Conservation (phyloP, 37 sponge, comb jelly and placozoan genomes). For the Cladorhizidae sp. region DNA sequence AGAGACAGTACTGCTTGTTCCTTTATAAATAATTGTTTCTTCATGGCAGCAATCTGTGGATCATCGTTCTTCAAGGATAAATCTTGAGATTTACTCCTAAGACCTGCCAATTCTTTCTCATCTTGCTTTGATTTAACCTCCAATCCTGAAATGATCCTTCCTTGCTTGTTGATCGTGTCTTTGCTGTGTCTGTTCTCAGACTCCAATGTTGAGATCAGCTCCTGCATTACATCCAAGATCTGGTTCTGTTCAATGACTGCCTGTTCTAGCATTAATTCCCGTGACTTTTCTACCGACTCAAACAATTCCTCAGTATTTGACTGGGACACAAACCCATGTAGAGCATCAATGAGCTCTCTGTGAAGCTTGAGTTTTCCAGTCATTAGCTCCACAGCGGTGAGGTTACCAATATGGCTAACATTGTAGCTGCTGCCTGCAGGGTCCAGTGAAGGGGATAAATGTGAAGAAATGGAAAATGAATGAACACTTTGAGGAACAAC, state of each 20-base stretch:
- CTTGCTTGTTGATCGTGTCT: conserved; percentile 23
- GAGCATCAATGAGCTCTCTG: conserved; percentile 7
- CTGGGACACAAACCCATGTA: background rate
- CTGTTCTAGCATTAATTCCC: conserved; percentile 42
- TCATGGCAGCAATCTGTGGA: background rate
- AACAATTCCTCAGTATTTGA: background rate
- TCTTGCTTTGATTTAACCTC: conserved; percentile 13
- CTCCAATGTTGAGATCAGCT: conserved; percentile 47
- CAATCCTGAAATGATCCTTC: conserved; percentile 4
- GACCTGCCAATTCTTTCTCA: conserved; percentile 2
- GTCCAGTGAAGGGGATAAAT: background rate
- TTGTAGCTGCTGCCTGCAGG: background rate
- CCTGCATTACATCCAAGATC: conserved; percentile 55
- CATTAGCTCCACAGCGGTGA: background rate
- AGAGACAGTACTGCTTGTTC: conserved; percentile 35
- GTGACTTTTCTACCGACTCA: background rate
- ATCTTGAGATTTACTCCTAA: background rate
- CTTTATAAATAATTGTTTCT: conserved; percentile 29
- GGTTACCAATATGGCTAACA: background rate
- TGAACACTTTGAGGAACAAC: background rate
- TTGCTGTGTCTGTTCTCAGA: conserved; percentile 23
- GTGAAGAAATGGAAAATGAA: conserved; percentile 1
- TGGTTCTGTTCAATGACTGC: conserved; percentile 63
- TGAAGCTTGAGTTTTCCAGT: conserved; percentile 15
- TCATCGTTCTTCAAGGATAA: background rate